Conservation (phyloP, 2,113 vertebrate species). For the Rhinichthys klamathensis region DNA sequence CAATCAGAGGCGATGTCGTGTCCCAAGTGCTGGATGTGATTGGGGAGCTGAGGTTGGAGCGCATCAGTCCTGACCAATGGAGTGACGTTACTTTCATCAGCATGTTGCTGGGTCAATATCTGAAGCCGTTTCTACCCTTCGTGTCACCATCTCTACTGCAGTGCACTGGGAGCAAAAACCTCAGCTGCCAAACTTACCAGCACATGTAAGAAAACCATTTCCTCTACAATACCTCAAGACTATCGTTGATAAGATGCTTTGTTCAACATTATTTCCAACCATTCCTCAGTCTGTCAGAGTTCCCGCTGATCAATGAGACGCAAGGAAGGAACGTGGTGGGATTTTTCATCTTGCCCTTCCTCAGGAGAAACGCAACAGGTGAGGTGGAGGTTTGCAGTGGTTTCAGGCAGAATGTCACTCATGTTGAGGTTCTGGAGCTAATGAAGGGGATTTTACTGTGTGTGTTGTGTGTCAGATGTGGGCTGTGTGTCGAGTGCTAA, state of each 20-base stretch:
- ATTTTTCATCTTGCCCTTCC: constrained; percentile 50
- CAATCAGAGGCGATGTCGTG: neutral
- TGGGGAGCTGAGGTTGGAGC: constrained; percentile 36
- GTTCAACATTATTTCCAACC: neutral
- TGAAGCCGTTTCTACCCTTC: constrained; percentile 61
- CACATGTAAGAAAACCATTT: constrained; percentile 60
- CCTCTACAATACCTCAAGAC: neutral
- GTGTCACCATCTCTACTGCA: constrained; percentile 64
- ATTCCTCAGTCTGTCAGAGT: constrained; percentile 29
- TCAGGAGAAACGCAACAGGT: constrained; percentile 55
- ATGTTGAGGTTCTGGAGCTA: neutral
- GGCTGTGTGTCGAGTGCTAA: constrained; percentile 60
- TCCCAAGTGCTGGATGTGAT: constrained; percentile 45
- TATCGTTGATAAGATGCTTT: neutral
- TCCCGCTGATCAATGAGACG: neutral
- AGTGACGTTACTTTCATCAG: constrained; percentile 39
- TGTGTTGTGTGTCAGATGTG: constrained; percentile 1
- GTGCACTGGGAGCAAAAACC: constrained; percentile 67
- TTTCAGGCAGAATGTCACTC: neutral
- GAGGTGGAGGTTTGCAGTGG: neutral
- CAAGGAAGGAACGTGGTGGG: constrained; percentile 10
- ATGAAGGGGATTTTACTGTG: neutral
- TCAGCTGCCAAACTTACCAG: constrained; percentile 73
- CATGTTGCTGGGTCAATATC: constrained; percentile 61
- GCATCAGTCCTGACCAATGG: constrained; percentile 23